Evolutionary conservation across 2,888 invertebrate genomes (phyloP).

Genomic region (Drosophila austrosaltans): DNA sequence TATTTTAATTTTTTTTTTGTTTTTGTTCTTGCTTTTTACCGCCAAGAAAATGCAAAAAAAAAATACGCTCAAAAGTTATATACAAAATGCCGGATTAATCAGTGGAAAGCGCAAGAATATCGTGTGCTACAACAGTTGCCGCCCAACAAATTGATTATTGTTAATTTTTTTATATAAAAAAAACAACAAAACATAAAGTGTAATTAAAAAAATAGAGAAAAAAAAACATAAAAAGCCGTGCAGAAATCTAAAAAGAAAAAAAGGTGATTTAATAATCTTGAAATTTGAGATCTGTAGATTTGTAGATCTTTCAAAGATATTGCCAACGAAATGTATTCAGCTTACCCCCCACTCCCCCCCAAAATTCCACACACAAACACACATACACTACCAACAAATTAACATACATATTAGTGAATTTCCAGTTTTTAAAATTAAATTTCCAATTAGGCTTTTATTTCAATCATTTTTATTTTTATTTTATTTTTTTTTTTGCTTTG

Average conservation of each 20-base stretch:
- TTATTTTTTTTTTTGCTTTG: slow-evolving; percentile 2
- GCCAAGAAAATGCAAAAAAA: slow-evolving; percentile 44
- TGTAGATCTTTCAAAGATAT: slow-evolving; percentile 8
- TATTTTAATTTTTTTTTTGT: slow-evolving; percentile 20
- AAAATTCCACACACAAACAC: slow-evolving; percentile 11
- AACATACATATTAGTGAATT: slow-evolving; percentile 77
- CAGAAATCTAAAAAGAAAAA: neutral
- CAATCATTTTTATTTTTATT: neutral
- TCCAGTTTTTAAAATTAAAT: slow-evolving; percentile 55
- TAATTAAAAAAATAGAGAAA: neutral
- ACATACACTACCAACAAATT: slow-evolving; percentile 53
- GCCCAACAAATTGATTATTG: slow-evolving; percentile 1
- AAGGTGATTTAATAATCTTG: slow-evolving; percentile 12
- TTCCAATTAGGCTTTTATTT: slow-evolving; percentile 12
- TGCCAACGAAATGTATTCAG: slow-evolving; percentile 7
- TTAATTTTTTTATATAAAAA: neutral
- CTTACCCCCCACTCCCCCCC: slow-evolving; percentile 10
- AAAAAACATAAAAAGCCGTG: neutral
- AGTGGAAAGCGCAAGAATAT: neutral
- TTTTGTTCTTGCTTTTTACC: neutral
- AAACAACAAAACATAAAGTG: slow-evolving; percentile 1
- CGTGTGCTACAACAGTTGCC: slow-evolving; percentile 6
- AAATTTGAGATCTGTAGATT: slow-evolving; percentile 12
- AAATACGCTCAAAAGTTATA: slow-evolving; percentile 38
- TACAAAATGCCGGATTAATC: slow-evolving; percentile 6